Evolutionary conservation across 2,113 vertebrate genomes (phyloP), one percentile per base, ranked within the genome.

Genomic region (Irena cyanogastra): DNA sequence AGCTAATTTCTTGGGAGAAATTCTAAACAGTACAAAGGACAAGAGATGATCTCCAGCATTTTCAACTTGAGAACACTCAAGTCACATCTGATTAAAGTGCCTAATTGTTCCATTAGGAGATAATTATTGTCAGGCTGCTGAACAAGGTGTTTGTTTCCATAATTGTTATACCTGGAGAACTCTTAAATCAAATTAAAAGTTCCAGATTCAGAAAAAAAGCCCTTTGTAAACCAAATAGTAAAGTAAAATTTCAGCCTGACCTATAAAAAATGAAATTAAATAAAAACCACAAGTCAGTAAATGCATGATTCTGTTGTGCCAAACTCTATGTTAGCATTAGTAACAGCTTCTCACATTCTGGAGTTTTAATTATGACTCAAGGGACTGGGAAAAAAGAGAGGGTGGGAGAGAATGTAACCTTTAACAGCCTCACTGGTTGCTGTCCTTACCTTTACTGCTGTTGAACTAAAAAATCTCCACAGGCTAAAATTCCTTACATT

Each of bases 401-500:
- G 87, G 96, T 8, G 53, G 97, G 39, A 96, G 95, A 92, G 92
- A 90, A 97, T 66, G 88, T 69, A 97, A 97, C 96, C 94, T 97
- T 98, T 98, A 98, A 98, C 97, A 97, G 97, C 92, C 97, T 98
- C 95, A 92, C 92, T 97, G 94, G 97, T 97, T 97, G 97, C 87
- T 98, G 87, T 97, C 97, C 96, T 94, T 97, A 97, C 97, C 97
- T 98, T 98, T 98, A 98, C 97, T 97, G 98, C 97, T 95, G 95
- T 84, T 97, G 95, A 98, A 97, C 97, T 97, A 85, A 94, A 94
- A 93, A 97, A 96, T 85, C 98, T 98, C 98, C 98, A 98, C 98
- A 98, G 98, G 98, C 97, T 95, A 98, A 98, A 98, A 98, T 98
- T 98, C 98, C 96, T 98, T 97, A 97, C 98, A 98, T 98, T 98